Base-by-base conservation (phyloP, 1,140 invertebrate genomes). In the Orchestia grillus region DNA sequence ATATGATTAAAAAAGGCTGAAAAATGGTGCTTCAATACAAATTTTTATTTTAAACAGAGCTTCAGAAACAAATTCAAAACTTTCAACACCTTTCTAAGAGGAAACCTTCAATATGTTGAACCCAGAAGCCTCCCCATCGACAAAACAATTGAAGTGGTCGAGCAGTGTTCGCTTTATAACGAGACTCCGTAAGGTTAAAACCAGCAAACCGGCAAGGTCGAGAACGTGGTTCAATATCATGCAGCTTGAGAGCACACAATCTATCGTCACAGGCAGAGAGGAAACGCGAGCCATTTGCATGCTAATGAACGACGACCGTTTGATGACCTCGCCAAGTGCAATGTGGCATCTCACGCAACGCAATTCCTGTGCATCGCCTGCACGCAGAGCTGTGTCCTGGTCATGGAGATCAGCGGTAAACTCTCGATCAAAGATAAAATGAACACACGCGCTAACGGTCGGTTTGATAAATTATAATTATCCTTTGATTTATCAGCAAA, bases 221-320 rank as follows among this genome's bases (percentile, higher is more conserved):
- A 8, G 3, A 77, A 77, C 11, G 15, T 19, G 11, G 62, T 36
- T 8, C 62, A 77, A 77, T 77, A 77, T 77, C 62, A 77, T 77
- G 62, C 62, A 77, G 62, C 62, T 77, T 77, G 62, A 77, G 62
- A 77, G 62, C 28, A 77, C 62, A 77, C 62, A 77, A 77, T 77
- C 62, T 77, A 77, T 77, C 62, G 62, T 77, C 62, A 77, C 62
- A 77, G 62, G 28, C 62, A 77, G 62, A 77, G 62, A 77, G 62
- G 62, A 15, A 77, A 28, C 62, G 62, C 15, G 28, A 77, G 28
- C 62, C 62, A 77, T 77, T 77, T 77, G 62, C 62, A 77, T 77
- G 62, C 62, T 77, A 77, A 77, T 77, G 62, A 77, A 77, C 62
- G 62, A 77, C 62, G 62, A 77, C 62, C 62, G 62, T 77, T 77